Percentiles rank a stretch among this genome's conserved stretches.
phyloP scores from a whole-genome alignment of 2,113 vertebrate genomes.

The Phodopus roborovskii region DNA sequence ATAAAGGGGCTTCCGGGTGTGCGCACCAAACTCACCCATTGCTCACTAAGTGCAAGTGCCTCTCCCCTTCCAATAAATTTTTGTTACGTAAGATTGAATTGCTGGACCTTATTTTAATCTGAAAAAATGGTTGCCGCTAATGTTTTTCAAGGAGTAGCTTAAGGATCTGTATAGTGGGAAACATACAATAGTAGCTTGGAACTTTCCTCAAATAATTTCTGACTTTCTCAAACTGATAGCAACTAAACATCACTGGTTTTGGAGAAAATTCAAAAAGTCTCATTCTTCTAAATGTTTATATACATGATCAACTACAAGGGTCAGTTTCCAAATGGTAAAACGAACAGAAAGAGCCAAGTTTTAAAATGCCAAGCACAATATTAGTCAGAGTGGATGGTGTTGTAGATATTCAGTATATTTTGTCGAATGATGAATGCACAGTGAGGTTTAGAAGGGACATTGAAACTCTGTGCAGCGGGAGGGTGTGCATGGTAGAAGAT shows the following conservation, averaged over 20 bases:
- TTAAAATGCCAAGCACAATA: not conserved
- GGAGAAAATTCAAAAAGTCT: not conserved
- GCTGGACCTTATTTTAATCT: conserved; percentile 39
- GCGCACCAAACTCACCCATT: not conserved
- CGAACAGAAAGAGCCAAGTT: not conserved
- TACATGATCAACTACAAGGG: not conserved
- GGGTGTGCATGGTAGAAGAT: not conserved
- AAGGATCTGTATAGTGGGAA: not conserved
- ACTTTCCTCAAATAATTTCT: conserved; percentile 28
- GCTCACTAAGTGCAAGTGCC: not conserved
- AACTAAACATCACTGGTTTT: not conserved
- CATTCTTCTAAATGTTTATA: not conserved
- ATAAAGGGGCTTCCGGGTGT: not conserved
- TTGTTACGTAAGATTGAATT: not conserved
- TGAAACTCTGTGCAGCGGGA: not conserved
- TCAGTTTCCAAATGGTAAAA: not conserved
- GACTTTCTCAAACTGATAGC: not conserved
- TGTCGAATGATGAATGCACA: not conserved
- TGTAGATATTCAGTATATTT: not conserved
- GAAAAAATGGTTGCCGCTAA: conserved; percentile 1
- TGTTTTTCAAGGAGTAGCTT: not conserved
- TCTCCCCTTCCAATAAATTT: not conserved
- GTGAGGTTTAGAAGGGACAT: not conserved
- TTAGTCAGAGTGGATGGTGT: not conserved
- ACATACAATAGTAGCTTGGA: not conserved